Evolutionary conservation across 2,113 vertebrate species (phyloP).

Genomic region (Macaca nemestrina): DNA sequence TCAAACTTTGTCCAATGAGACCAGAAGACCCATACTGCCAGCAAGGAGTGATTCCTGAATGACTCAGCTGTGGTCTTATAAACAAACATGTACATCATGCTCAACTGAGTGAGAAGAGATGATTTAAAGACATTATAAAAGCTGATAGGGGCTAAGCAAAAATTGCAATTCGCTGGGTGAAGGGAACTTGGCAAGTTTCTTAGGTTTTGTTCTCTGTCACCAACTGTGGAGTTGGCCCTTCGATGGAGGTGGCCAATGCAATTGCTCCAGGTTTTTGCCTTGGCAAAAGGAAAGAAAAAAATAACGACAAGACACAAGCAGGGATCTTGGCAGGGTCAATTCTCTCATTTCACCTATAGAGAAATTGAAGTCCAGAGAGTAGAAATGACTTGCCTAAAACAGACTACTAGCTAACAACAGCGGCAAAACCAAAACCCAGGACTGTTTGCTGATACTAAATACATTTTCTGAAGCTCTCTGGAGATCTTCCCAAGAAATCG

Average conservation of each 20-base stretch:
- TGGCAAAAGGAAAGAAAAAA: constrained; percentile 15
- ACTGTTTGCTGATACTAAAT: neutral
- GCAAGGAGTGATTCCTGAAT: constrained; percentile 77
- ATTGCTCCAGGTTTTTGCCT: neutral
- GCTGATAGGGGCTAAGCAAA: neutral
- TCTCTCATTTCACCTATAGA: neutral
- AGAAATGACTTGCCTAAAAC: constrained; percentile 17
- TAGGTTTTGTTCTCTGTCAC: neutral
- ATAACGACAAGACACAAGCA: neutral
- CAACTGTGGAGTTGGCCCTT: neutral
- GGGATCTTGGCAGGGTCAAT: neutral
- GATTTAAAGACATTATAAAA: neutral
- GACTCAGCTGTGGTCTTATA: constrained; percentile 81
- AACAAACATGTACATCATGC: constrained; percentile 81
- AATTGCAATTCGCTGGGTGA: neutral
- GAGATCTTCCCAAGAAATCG: constrained; percentile 8
- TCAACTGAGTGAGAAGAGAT: constrained; percentile 43
- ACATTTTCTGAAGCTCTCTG: constrained; percentile 20
- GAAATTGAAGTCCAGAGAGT: neutral
- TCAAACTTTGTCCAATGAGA: neutral
- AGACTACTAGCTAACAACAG: neutral
- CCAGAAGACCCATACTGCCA: neutral
- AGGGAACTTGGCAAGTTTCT: neutral
- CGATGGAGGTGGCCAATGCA: neutral
- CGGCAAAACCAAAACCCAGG: neutral